Evolutionary conservation across 2,888 invertebrate species (phyloP).

Genomic region (Dysmachus trigonus): DNA sequence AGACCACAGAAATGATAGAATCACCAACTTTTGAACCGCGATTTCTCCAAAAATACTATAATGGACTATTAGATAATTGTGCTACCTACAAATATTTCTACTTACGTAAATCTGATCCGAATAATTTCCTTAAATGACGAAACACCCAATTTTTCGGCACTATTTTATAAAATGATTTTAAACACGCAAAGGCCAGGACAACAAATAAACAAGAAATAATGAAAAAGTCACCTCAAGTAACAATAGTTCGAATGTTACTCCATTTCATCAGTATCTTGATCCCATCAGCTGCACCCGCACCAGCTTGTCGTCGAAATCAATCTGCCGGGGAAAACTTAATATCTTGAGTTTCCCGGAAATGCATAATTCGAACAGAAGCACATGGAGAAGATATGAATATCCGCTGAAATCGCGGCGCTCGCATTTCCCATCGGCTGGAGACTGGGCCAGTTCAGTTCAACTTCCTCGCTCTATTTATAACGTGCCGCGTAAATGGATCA

Average conservation of each 20-base stretch:
- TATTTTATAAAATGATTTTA: not conserved
- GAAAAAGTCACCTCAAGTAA: not conserved
- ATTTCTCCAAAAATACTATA: no score
- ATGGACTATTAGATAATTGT: no score
- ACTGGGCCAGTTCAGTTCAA: not conserved
- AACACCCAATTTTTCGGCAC: not conserved
- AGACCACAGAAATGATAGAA: no score
- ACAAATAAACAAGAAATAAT: not conserved
- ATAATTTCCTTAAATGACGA: not conserved
- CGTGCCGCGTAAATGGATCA: not conserved
- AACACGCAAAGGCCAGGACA: not conserved
- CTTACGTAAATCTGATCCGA: no score
- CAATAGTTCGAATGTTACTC: not conserved
- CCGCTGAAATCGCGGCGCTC: not conserved
- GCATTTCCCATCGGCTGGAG: not conserved
- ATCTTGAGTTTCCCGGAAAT: slow-evolving; percentile 5
- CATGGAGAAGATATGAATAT: not conserved
- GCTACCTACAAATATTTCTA: no score
- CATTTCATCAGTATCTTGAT: not conserved
- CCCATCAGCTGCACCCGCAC: not conserved
- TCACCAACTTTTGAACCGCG: no score
- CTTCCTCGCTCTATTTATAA: slow-evolving; percentile 11
- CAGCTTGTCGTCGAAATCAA: not conserved
- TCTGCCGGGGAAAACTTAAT: not conserved
- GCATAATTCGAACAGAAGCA: not conserved